Evolutionary conservation across 1,140 invertebrate species (phyloP).

Genomic region (Drosophila serrata): DNA sequence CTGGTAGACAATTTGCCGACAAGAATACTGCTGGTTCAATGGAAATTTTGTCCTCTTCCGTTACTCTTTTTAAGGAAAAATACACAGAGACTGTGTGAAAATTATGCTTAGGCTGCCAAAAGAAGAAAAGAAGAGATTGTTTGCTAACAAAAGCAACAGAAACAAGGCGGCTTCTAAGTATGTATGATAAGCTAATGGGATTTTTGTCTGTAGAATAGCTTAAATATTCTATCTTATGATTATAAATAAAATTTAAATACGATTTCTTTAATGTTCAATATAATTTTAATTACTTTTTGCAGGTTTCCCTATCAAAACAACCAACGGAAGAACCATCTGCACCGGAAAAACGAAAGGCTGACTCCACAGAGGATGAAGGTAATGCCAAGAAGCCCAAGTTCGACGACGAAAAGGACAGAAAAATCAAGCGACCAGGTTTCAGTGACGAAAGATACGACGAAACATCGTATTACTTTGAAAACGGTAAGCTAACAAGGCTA

Average conservation of each 20-base stretch:
- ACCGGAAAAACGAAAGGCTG: slow-evolving; percentile 55
- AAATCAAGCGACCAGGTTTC: slow-evolving; percentile 95
- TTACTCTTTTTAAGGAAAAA: slow-evolving; percentile 31
- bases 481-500: slow-evolving; percentile 88
- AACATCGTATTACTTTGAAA: slow-evolving; percentile 98
- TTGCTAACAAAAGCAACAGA: slow-evolving; percentile 22
- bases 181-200: slow-evolving; percentile 26
- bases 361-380: neutral
- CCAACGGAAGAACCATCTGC: slow-evolving; percentile 8
- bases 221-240: neutral
- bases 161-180: slow-evolving; percentile 2
- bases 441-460: slow-evolving; percentile 97
- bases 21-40: slow-evolving; percentile 23
- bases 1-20: slow-evolving; percentile 13
- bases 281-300: neutral
- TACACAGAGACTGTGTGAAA: slow-evolving; percentile 38
- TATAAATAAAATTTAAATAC: neutral
- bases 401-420: slow-evolving; percentile 96
- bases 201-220: slow-evolving; percentile 12
- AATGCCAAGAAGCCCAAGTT: slow-evolving; percentile 90
- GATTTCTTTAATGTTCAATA: neutral
- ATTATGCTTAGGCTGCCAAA: slow-evolving; percentile 45
- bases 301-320: slow-evolving; percentile 7
- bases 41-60: slow-evolving; percentile 22
- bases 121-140: slow-evolving; percentile 12